These are phyloP conservation scores for Diarsia dahlii DNA, from an alignment of 2,888 invertebrate species.

Conservation along the genomic window DNA sequence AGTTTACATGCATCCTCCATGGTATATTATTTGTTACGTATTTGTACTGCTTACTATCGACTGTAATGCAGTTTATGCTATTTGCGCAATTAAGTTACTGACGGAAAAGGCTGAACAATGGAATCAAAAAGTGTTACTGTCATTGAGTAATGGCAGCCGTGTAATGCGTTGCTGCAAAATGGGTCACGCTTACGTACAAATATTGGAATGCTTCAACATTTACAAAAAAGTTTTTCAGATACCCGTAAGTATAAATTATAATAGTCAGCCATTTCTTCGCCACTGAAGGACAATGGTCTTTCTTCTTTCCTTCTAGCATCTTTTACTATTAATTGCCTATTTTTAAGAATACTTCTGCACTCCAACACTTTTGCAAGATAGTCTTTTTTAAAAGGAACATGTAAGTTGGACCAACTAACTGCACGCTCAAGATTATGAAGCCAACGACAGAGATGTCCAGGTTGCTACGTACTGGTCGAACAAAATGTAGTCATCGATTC, in stretches of 20 bases:
- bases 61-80: slow-evolving; percentile 39
- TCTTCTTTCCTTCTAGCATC: background rate
- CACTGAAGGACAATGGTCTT: background rate
- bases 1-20: slow-evolving; percentile 7
- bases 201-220: slow-evolving; percentile 40
- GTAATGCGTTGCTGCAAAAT: slow-evolving; percentile 23
- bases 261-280: background rate
- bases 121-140: slow-evolving; percentile 31
- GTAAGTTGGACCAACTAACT: too few species aligned
- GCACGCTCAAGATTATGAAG: too few species aligned
- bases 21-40: background rate
- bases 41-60: slow-evolving; percentile 22
- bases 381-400: background rate
- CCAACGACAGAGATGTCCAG: too few species aligned
- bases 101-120: slow-evolving; percentile 37
- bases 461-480: too few species aligned
- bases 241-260: slow-evolving; percentile 40
- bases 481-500: too few species aligned
- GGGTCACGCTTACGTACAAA: slow-evolving; percentile 27
- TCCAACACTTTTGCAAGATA: background rate
- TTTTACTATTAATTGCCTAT: background rate
- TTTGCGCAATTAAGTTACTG: slow-evolving; percentile 41
- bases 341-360: background rate
- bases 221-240: slow-evolving; percentile 36
- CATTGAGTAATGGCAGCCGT: background rate